Base-by-base conservation (phyloP, 2,113 vertebrate genomes). In the Oreochromis niloticus region DNA sequence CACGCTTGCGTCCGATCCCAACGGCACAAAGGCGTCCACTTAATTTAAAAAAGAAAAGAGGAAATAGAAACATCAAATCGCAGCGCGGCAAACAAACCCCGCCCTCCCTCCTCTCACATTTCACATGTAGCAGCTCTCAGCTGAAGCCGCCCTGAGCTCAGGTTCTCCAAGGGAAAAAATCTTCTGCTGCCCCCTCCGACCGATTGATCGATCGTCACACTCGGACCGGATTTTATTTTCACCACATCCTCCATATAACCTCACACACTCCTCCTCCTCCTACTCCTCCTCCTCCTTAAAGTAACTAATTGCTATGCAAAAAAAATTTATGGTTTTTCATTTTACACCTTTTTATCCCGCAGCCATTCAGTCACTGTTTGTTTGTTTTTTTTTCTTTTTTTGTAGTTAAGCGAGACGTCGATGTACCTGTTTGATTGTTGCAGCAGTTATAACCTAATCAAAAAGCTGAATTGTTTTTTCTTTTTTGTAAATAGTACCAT, bases 401-500 rank as follows among this genome's bases (percentile, higher is more conserved):
- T 85, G 84, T 96, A 94, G 93, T 95, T 92, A 88, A 95, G 94
- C 94, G 89, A 95, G 95, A 95, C 95, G 95, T 95, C 93, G 88
- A 94, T 96, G 96, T 96, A 96, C 91, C 93, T 94, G 95, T 96
- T 94, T 75, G 94, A 96, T 96, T 96, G 95, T 97, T 96, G 93
- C 94, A 96, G 94, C 95, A 95, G 93, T 96, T 96, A 78, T 78
- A 93, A 95, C 93, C 93, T 91, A 96, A 96, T 96, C 93, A 96
- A 94, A 94, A 95, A 90, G 93, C 94, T 95, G 94, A 94, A 92
- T 95, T 94, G 88, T 94, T 93, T 93, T 81, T 83, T 87, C 73
- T 84, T 94, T 95, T 96, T 96, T 97, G 96, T 97, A 96, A 96
- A 97, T 97, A 97, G 96, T 95, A 96, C 95, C 95, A 97, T 97